Base-by-base conservation (phyloP, 2,797 vertebrate genomes). In the Spea hammondii region DNA sequence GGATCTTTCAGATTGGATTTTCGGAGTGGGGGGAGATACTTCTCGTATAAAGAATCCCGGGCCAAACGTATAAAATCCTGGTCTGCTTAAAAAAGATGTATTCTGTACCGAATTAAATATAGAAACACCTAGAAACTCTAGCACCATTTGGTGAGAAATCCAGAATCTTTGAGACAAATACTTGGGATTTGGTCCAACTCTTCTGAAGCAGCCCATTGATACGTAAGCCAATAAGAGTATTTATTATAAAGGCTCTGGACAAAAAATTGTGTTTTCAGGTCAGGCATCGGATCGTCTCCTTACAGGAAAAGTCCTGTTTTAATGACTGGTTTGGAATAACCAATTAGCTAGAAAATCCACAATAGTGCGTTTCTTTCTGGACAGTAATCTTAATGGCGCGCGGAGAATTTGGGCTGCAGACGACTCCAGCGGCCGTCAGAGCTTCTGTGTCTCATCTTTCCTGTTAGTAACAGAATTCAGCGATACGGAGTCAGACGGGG, bases 311-410 rank as follows among this genome's bases (percentile, higher is more conserved):
- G 55, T 57, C 55, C 9, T 57, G n/a, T 6, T 11, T 11, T 32
- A 44, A n/a, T 32, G 54, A 4, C 12, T 54, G 32, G 54, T 53
- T 70, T 14, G 32, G 51, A 44, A 45, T 46, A n/a, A n/a, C 70
- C 32, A 72, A 13, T 59, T 45, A 46, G 44, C 10, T 6, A 59
- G 46, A 53, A 59, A 13, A 54, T n/a, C 45, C 59, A 9, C 6
- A 59, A 46, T n/a, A 12, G 32, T 57, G 32, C 59, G 44, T 59
- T 47, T 32, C 13, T 12, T 72, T 72, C 54, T 9, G 11, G 46
- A n/a, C 48, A 51, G 51, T 51, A 74, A 74, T 65, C 48, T 51
- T 51, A 65, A 74, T 53, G 72, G 60, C 11, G 54, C 72, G 11
- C 45, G 49, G 14, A 65, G 48, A 65, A 50, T 65, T 11, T 65